These are phyloP conservation scores for Lacerta agilis DNA, from an alignment of 2,797 vertebrate genomes.

Conservation along the genomic window DNA sequence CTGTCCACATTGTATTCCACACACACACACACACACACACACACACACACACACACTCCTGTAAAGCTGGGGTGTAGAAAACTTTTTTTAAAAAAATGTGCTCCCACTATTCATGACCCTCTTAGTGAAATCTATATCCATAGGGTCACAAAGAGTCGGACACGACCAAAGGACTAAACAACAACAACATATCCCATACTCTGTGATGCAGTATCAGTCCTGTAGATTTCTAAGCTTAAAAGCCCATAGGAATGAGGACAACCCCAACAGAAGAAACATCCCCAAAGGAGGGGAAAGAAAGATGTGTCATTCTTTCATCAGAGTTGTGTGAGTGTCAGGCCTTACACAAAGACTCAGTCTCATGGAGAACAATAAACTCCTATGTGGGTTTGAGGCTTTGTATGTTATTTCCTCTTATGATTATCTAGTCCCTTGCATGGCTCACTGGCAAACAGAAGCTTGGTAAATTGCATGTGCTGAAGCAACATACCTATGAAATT, in stretches of 20 bases:
- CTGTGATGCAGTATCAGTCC: not conserved
- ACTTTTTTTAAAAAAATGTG: too few relatives aligned
- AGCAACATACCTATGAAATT: slow-evolving; percentile 45
- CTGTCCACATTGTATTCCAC: not conserved
- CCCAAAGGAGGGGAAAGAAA: not conserved
- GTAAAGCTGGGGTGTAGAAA: not conserved
- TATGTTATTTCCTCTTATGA: slow-evolving; percentile 55
- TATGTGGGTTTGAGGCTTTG: slow-evolving; percentile 52
- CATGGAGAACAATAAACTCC: slow-evolving; percentile 33
- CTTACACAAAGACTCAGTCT: slow-evolving; percentile 17
- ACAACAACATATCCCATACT: too few relatives aligned
- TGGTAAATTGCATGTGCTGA: slow-evolving; percentile 69
- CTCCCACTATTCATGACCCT: too few relatives aligned
- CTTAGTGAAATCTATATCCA: not conserved
- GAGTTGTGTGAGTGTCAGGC: slow-evolving; percentile 44
- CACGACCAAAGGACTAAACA: too few relatives aligned
- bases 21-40: too few relatives aligned
- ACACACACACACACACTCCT: too few relatives aligned
- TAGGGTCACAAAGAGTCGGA: too few relatives aligned
- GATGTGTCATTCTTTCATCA: not conserved
- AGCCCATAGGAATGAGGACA: not conserved
- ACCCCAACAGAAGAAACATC: not conserved
- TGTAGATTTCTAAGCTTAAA: not conserved
- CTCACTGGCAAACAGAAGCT: slow-evolving; percentile 64
- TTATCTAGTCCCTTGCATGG: slow-evolving; percentile 65